Conservation (phyloP, 2,113 vertebrate species). For the Daphoenositta chrysoptera region DNA sequence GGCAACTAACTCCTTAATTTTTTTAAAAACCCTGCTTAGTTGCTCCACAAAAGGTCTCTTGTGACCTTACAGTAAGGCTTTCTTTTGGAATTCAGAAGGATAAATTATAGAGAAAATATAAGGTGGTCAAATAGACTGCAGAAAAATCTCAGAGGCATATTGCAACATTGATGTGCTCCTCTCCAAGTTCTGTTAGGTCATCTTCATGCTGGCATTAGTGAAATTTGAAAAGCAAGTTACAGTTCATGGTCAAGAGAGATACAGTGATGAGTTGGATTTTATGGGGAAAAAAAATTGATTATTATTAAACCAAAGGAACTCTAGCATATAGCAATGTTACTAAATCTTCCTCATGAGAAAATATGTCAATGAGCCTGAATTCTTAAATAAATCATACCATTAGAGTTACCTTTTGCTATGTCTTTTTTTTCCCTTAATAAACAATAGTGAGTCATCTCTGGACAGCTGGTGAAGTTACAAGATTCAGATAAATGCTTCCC, state of each 20-base stretch:
- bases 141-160: neutral
- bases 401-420: neutral
- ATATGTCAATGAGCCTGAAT: neutral
- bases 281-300: fast-evolving
- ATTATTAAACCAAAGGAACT: neutral
- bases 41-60: neutral
- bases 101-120: neutral
- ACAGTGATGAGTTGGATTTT: neutral
- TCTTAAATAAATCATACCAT: neutral
- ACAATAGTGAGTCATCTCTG: neutral
- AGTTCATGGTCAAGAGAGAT: neutral
- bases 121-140: neutral
- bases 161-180: neutral
- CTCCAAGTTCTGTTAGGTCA: neutral
- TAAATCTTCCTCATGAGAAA: neutral
- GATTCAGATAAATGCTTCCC: neutral
- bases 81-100: neutral
- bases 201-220: neutral
- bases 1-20: neutral
- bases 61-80: neutral
- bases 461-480: neutral
- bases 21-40: neutral
- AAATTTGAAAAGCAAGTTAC: neutral
- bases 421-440: neutral
- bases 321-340: neutral